These are phyloP conservation scores for Scartelaos histophorus DNA, from an alignment of 2,113 vertebrate species.

Conservation along the genomic window DNA sequence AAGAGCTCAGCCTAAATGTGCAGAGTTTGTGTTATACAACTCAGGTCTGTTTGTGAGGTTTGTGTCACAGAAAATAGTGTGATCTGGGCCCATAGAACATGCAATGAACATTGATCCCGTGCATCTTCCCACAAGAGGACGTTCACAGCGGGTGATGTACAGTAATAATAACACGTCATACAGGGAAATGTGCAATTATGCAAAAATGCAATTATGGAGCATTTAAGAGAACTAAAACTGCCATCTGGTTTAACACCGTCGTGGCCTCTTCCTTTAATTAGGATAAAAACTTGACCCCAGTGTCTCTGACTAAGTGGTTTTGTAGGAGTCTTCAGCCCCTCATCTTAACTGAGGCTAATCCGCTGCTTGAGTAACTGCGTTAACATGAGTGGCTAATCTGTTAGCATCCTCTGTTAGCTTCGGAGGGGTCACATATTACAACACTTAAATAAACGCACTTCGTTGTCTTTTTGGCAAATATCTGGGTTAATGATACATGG, in stretches of 20 bases:
- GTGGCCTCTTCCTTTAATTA: background rate
- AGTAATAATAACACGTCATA: too few relatives aligned
- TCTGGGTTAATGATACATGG: background rate
- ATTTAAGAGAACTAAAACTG: too few relatives aligned
- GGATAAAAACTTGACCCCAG: background rate
- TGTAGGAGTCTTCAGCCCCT: slow-evolving; percentile 2
- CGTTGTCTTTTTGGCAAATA: background rate
- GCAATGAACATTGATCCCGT: too few relatives aligned
- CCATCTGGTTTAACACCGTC: slow-evolving; percentile 18
- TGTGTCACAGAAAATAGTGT: too few relatives aligned
- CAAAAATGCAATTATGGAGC: too few relatives aligned
- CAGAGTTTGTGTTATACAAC: too few relatives aligned
- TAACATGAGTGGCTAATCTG: slow-evolving; percentile 12
- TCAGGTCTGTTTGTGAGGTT: too few relatives aligned
- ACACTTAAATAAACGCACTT: background rate
- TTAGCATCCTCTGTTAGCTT: background rate
- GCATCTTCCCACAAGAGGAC: too few relatives aligned
- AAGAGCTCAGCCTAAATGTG: too few relatives aligned
- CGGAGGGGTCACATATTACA: background rate
- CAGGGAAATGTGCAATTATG: too few relatives aligned
- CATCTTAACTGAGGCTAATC: slow-evolving; percentile 27
- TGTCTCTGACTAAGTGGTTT: slow-evolving; percentile 12
- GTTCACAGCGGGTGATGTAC: too few relatives aligned
- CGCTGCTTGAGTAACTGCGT: slow-evolving; percentile 5
- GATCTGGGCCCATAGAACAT: too few relatives aligned